phyloP scores from a whole-genome alignment of 2,888 invertebrate genomes.

The Chymomyza amoena region DNA sequence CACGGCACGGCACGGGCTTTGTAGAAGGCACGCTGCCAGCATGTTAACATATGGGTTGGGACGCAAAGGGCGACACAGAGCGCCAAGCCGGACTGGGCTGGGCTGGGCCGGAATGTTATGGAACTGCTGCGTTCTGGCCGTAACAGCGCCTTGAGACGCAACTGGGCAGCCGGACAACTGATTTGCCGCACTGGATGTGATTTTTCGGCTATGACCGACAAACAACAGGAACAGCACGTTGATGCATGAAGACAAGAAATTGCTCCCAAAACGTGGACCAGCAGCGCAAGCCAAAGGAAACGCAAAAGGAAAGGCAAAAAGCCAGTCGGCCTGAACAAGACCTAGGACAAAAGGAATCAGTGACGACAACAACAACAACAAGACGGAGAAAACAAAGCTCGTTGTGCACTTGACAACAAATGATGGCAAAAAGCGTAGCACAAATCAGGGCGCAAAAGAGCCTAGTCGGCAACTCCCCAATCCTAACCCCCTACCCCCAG shows the following conservation, averaged over 20 bases:
- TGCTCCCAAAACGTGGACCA: conserved; percentile 1
- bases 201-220: conserved; percentile 41
- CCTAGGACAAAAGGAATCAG: conserved; percentile 65
- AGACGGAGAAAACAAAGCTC: not conserved
- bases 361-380: conserved; percentile 40
- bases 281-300: not conserved
- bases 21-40: conserved; percentile 28
- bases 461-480: conserved; percentile 31
- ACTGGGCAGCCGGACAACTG: conserved; percentile 6
- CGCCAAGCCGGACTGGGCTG: conserved; percentile 42
- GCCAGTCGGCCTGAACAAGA: conserved; percentile 16
- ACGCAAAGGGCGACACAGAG: too few relatives aligned
- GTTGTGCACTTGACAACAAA: conserved; percentile 20
- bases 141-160: conserved; percentile 10
- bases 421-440: conserved; percentile 5
- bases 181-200: conserved; percentile 45
- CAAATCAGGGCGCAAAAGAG: conserved; percentile 18
- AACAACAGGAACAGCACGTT: not conserved
- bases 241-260: not conserved
- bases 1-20: conserved; percentile 18
- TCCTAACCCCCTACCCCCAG: not conserved
- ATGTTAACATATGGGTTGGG: conserved; percentile 40
- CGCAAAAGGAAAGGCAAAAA: not conserved
- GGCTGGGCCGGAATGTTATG: too few relatives aligned
- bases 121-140: conserved; percentile 15